These are phyloP conservation scores for Notospermus geniculatus DNA, from an alignment of 1,140 invertebrate genomes.

Conservation along the genomic window DNA sequence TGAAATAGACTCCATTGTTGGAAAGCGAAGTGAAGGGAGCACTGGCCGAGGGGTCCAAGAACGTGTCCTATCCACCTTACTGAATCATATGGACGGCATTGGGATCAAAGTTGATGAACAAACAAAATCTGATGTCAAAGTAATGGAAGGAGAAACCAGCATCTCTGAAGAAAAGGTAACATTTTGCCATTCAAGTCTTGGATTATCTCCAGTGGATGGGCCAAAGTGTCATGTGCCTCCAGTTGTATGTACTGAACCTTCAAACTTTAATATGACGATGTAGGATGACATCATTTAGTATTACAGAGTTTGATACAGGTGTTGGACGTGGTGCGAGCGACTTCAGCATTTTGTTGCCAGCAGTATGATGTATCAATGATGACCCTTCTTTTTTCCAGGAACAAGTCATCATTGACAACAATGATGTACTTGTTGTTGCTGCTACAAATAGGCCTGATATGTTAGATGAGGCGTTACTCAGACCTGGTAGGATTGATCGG, in stretches of 20 bases:
- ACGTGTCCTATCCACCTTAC: slow-evolving; percentile 44
- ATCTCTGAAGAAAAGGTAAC: too few species aligned
- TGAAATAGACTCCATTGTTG: slow-evolving; percentile 49
- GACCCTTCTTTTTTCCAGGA: too few species aligned
- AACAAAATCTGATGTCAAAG: slow-evolving; percentile 7
- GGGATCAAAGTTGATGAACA: slow-evolving; percentile 41
- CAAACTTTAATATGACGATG: too few species aligned
- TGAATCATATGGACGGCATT: slow-evolving; percentile 63
- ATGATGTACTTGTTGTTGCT: slow-evolving; percentile 88
- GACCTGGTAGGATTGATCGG: slow-evolving; percentile 96
- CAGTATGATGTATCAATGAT: too few species aligned
- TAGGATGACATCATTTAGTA: too few species aligned
- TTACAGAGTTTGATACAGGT: not conserved
- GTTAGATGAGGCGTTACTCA: slow-evolving; percentile 89
- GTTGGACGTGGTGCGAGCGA: not conserved
- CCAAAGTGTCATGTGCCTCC: too few species aligned
- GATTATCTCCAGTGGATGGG: too few species aligned
- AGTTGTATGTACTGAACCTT: too few species aligned
- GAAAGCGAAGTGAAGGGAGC: slow-evolving; percentile 47
- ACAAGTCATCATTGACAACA: slow-evolving; percentile 23
- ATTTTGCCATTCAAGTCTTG: too few species aligned
- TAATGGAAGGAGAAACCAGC: too few species aligned
- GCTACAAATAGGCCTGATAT: slow-evolving; percentile 95
- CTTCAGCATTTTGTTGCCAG: too few species aligned
- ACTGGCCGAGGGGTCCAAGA: slow-evolving; percentile 48